Base-by-base conservation (phyloP, 92 coral and sea anemone genomes). In the Metridium senile region DNA sequence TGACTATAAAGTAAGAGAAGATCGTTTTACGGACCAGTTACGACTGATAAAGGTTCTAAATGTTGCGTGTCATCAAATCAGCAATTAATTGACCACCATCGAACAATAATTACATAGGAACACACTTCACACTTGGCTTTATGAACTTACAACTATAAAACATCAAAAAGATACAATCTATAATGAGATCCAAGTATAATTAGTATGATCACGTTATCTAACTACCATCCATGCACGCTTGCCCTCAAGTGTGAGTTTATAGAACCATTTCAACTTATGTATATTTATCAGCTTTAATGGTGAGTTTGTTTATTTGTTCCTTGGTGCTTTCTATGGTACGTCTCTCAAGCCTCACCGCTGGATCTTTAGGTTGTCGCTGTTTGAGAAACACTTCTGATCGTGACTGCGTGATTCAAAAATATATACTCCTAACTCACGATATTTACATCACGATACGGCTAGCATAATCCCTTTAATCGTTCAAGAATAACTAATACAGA, bases 151-250 rank as follows among this genome's bases (percentile, higher is more conserved):
- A 46, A 46, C 49, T 19, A 62, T 57, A 56, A 54, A 52, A 27
- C 45, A 43, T 32, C 45, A 70, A 31, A 47, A 33, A 29, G 78
- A 73, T 73, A 73, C 27, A 33, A 73, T 73, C 78, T 57, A 58
- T 53, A 58, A 73, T 20, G 22, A 31, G 31, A 31, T 23, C n/a
- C 27, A 1, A 4, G 17, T 28, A 30, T 28, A 63, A 63, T 23
- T 59, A 2, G 11, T 7, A 22, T 7, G 66, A 59, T 63, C 69
- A 30, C 45, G 69, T 63, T 27, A 63, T 23, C 22, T 2, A 6
- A 28, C 21, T 16, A 20, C 2, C 20, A 19, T 9, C 13, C 31
- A 21, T 20, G 43, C 69, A 28, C 45, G 69, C n/a, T 59, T 1
- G 1, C 29, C 29, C 65, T 54, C 29, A 23, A 17, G 65, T 59